Percentiles rank a stretch among this genome's conserved stretches.
phyloP scores from a whole-genome alignment of 2,113 vertebrate genomes.

The Narcine bancroftii region DNA sequence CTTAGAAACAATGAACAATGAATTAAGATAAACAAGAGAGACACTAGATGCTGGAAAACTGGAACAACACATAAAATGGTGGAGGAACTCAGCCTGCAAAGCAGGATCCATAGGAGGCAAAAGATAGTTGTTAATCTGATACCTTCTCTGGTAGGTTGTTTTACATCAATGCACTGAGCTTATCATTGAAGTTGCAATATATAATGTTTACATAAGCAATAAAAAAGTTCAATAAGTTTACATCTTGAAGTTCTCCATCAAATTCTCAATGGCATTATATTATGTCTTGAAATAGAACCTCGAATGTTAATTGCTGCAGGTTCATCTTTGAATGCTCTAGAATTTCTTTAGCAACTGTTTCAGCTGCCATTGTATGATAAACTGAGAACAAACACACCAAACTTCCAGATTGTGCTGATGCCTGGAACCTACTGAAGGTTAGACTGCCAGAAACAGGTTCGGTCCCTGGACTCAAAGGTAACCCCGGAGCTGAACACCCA shows the following conservation, averaged over 20 bases:
- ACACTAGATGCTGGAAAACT: too few relatives aligned
- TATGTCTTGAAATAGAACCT: neutral
- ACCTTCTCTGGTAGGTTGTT: neutral
- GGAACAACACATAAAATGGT: too few relatives aligned
- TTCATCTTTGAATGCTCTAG: neutral
- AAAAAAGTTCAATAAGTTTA: conserved; percentile 14
- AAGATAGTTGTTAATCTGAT: too few relatives aligned
- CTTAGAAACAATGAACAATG: neutral
- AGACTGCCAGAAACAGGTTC: too few relatives aligned
- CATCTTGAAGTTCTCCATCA: neutral
- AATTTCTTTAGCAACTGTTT: conserved; percentile 3
- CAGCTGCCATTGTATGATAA: neutral
- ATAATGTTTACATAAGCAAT: conserved; percentile 13
- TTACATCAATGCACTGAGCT: neutral
- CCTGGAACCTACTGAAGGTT: too few relatives aligned
- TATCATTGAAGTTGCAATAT: neutral
- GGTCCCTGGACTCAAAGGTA: too few relatives aligned
- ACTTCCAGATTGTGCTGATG: too few relatives aligned
- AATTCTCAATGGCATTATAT: neutral
- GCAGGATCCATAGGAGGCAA: too few relatives aligned
- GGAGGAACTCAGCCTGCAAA: too few relatives aligned
- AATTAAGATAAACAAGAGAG: too few relatives aligned
- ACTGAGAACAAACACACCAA: neutral
- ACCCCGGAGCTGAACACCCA: too few relatives aligned
- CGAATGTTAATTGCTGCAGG: neutral